These are phyloP conservation scores for Synergus itoensis DNA, from an alignment of 2,888 invertebrate genomes.

Conservation along the genomic window DNA sequence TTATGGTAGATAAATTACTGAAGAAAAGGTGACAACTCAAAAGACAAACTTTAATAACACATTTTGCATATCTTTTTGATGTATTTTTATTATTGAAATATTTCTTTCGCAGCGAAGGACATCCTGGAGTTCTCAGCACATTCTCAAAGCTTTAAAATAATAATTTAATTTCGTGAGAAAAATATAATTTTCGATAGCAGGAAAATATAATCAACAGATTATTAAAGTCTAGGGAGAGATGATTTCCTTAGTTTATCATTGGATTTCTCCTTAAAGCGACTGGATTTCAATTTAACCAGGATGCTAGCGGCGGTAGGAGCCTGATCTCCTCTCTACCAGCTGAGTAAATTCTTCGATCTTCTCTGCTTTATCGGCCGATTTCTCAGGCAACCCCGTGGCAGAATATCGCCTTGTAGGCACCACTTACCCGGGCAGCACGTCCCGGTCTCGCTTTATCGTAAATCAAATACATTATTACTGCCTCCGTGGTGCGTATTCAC, in stretches of 20 bases:
- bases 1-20: not conserved
- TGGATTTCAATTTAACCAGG: constrained; percentile 14
- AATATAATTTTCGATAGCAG: not conserved
- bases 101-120: not conserved
- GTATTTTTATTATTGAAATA: not conserved
- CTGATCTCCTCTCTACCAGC: constrained; percentile 43
- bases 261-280: not conserved
- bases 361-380: constrained; percentile 51
- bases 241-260: not conserved
- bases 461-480: constrained; percentile 70
- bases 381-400: constrained; percentile 29
- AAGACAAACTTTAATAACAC: too few relatives aligned
- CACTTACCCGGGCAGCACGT: constrained; percentile 41
- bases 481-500: constrained; percentile 28
- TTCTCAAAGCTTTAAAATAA: not conserved
- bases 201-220: not conserved
- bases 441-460: constrained; percentile 61
- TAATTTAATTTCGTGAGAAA: not conserved
- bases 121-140: too few relatives aligned
- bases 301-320: constrained; percentile 15
- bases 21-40: not conserved
- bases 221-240: not conserved
- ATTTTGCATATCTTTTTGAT: not conserved
- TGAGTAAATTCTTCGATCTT: constrained; percentile 54
- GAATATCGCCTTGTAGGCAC: constrained; percentile 41